Evolutionary conservation across 2,797 vertebrate species (phyloP), one percentile per base, ranked within the genome.

Genomic region (Microctenopoma stevenorrisi): DNA sequence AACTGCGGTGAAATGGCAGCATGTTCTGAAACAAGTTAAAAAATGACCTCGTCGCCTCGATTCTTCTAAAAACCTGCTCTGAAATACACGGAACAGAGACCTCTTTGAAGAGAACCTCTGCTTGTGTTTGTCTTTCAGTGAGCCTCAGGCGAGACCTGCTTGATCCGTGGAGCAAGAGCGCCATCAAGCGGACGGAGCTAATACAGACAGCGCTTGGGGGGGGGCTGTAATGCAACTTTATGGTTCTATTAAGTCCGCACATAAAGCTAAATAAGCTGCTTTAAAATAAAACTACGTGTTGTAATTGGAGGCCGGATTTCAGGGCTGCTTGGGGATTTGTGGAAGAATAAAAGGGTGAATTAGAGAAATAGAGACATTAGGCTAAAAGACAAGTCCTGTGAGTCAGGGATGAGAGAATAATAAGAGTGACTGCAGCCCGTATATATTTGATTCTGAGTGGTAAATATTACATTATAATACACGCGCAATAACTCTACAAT

Each of bases 91-190:
- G 62, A 46, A 9, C 30, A 51, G 15, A 33, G 44, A 54, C 5
- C 42, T 46, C 22, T 18, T 42, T 14, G 52, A 63, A 77, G 12
- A 48, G 51, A 22, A 5, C 49, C 7, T 2, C 0, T 53, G 55
- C 25, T 14, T 46, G 61, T 25, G 46, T 18, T 2, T 52, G 46
- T 52, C 28, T 14, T n/a, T 18, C 10, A 28, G 3, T 9, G 25
- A 58, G 18, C 59, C 22, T 16, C 8, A 22, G 48, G 26, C 18
- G 1, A 55, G 28, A 5, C 0, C 30, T 1, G 49, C 6, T 81
- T 81, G 71, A 68, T 87, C 48, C 85, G 72, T 96, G 93, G 96
- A 96, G 93, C 95, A 94, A 91, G 68, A 93, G 58, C 94, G 89
- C 95, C 96, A 96, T 93, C 97, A 94, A 92, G 95, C 82, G 97